Percentiles rank a stretch among this genome's conserved stretches.
These are phyloP conservation scores for Loripinus fragilis DNA, from an alignment of 2,888 invertebrate species.

Conservation along the genomic window DNA sequence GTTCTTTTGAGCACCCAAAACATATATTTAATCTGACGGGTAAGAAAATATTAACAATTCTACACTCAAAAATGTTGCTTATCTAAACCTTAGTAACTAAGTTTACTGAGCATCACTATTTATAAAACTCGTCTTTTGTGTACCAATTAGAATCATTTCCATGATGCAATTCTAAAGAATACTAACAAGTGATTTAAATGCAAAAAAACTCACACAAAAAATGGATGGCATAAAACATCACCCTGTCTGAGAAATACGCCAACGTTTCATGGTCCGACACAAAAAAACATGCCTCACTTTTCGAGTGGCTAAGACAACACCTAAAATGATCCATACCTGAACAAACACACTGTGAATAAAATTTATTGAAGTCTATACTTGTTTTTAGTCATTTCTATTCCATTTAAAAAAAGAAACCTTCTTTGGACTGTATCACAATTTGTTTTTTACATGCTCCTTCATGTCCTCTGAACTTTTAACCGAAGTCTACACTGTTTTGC, in stretches of 20 bases:
- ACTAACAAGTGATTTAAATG: too few species aligned
- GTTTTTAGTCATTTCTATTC: not conserved
- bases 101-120: too few species aligned
- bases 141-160: not conserved
- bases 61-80: too few species aligned
- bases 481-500: too few species aligned
- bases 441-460: not conserved
- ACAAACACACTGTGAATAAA: slow-evolving; percentile 4
- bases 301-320: not conserved
- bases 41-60: too few species aligned
- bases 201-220: too few species aligned
- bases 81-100: too few species aligned
- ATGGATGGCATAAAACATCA: too few species aligned
- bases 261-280: too few species aligned
- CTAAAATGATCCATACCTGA: not conserved
- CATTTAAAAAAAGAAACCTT: not conserved
- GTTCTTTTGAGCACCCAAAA: too few species aligned
- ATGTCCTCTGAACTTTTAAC: not conserved
- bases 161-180: not conserved
- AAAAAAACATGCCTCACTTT: not conserved
- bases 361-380: not conserved
- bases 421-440: slow-evolving; percentile 10
- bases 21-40: too few species aligned
- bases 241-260: too few species aligned
- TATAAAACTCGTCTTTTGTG: not conserved